Base-by-base conservation (phyloP, 2,888 invertebrate species). In the Galeopsomyia nigrocyanea region DNA sequence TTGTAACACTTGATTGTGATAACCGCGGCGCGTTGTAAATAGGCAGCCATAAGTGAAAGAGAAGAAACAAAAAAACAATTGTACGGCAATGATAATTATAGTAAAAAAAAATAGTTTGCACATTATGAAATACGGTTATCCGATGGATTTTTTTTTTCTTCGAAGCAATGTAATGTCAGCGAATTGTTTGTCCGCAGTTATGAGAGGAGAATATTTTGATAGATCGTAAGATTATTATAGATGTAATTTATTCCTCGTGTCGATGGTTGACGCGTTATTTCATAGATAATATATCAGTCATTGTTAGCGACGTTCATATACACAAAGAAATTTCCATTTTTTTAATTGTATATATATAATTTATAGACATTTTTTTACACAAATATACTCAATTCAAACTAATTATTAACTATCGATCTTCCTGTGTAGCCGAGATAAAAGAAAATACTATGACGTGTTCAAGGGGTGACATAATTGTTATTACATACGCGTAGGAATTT, bases 11-110 rank as follows among this genome's bases (percentile, higher is more conserved):
- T 50, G 17, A 62, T 3, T 3, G 46, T 7, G 22, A 22, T n/a
- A 47, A 55, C 17, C 9, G 46, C 58, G 51, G 46, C 46, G 14
- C 10, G 14, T 51, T 71, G 71, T 71, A 71, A 62, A 71, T 67
- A 63, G 57, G 67, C 63, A 51, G 67, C 46, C 16, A 60, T 7
- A 22, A 53, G 50, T 22, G 17, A 26, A 26, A 26, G n/a, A n/a
- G n/a, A n/a, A n/a, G n/a, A n/a, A n/a, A n/a, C n/a, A n/a, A n/a
- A 21, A 22, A 47, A 39, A 47, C n/a, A 10, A 16, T 51, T 50
- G 14, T 16, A 22, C 5, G n/a, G 26, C n/a, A 47, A 53, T 26
- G 39, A 60, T 17, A 31, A 47, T 56, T 22, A 22, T 56, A 31
- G 3, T 14, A 46, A 49, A 47, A 21, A 46, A 49, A 47, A 21